Conservation (phyloP, 2,888 invertebrate genomes). For the Melipona beecheii region DNA sequence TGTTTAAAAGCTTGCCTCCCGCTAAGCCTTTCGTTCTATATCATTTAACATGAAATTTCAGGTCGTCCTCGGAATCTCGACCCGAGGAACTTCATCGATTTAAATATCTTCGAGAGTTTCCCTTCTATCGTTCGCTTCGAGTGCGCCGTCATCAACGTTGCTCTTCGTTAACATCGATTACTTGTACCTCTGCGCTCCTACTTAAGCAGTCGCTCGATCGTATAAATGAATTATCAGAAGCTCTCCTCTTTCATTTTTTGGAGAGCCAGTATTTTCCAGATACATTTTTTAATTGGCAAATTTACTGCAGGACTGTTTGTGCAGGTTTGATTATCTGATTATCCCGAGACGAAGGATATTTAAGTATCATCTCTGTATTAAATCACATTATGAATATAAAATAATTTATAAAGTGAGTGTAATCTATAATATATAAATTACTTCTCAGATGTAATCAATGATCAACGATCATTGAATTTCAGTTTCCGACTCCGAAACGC, state of each 20-base stretch:
- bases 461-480: too few relatives aligned
- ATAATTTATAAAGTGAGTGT: too few relatives aligned
- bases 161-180: not conserved
- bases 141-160: not conserved
- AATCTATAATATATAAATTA: too few relatives aligned
- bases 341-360: too few relatives aligned
- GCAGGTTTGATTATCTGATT: too few relatives aligned
- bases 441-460: too few relatives aligned
- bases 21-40: not conserved
- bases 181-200: not conserved
- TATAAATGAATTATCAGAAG: not conserved
- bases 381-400: too few relatives aligned
- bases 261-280: not conserved
- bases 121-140: not conserved
- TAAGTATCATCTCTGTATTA: too few relatives aligned
- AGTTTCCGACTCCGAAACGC: too few relatives aligned
- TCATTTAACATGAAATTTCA: slow-evolving; percentile 15
- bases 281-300: too few relatives aligned
- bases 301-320: too few relatives aligned
- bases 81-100: not conserved
- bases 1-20: not conserved
- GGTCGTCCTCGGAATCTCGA: not conserved
- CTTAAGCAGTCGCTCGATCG: not conserved
- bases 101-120: not conserved
- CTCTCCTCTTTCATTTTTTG: not conserved